These are phyloP conservation scores for Scartelaos histophorus DNA, from an alignment of 2,113 vertebrate genomes.

Conservation along the genomic window DNA sequence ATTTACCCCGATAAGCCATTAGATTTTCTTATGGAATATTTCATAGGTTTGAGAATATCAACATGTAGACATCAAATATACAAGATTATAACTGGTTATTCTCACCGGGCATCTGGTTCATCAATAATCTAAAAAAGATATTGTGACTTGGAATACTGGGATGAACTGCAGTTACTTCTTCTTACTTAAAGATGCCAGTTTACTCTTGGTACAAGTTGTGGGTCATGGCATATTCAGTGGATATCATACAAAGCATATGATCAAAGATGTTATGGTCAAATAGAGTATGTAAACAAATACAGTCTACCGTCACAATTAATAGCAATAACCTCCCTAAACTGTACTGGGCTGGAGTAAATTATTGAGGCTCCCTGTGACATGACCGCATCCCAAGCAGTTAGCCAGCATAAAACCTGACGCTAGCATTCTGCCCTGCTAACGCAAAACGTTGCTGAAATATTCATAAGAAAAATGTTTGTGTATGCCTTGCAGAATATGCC, in stretches of 20 bases:
- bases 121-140: too few species aligned
- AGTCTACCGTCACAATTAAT: background rate
- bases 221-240: too few species aligned
- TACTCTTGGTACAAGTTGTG: too few species aligned
- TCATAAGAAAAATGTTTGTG: constrained; percentile 59
- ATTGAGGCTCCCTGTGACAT: constrained; percentile 42
- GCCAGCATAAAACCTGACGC: constrained; percentile 57
- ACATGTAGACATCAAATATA: too few species aligned
- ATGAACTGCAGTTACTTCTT: too few species aligned
- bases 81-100: too few species aligned
- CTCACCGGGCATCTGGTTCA: too few species aligned
- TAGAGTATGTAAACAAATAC: background rate
- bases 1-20: background rate
- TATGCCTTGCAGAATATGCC: constrained; percentile 23
- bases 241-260: too few species aligned
- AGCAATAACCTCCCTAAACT: background rate
- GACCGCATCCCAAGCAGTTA: constrained; percentile 49
- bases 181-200: too few species aligned
- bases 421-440: constrained; percentile 65
- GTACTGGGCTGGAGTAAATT: constrained; percentile 21
- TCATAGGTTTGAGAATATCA: too few species aligned
- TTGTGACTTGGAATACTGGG: too few species aligned
- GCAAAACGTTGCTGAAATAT: constrained; percentile 66
- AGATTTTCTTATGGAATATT: too few species aligned
- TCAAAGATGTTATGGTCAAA: background rate